phyloP scores from a whole-genome alignment of 2,797 vertebrate genomes.

The Phataginus tricuspis region DNA sequence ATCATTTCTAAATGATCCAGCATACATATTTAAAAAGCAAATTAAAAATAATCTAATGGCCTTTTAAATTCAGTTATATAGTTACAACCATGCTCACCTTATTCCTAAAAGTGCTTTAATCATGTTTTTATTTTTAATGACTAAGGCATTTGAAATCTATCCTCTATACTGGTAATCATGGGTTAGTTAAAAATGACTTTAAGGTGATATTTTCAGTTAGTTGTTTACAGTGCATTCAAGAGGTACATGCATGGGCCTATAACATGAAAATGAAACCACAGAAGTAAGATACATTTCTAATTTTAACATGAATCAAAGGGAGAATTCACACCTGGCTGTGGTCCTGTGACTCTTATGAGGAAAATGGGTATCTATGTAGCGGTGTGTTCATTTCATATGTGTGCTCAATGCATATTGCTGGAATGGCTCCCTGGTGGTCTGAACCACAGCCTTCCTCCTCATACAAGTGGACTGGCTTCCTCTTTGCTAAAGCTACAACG shows the following conservation, averaged over 20 bases:
- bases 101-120: slow-evolving; percentile 49
- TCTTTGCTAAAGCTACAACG: not conserved
- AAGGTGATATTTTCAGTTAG: not conserved
- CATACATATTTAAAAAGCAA: slow-evolving; percentile 66
- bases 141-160: slow-evolving; percentile 7
- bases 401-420: not conserved
- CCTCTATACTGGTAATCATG: slow-evolving; percentile 39
- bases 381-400: not conserved
- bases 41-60: slow-evolving; percentile 65
- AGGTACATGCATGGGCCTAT: not conserved
- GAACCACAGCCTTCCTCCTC: not conserved
- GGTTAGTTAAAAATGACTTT: not conserved
- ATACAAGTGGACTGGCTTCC: not conserved
- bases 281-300: slow-evolving; percentile 7
- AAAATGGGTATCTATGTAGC: not conserved
- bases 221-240: not conserved
- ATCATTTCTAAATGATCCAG: slow-evolving; percentile 74
- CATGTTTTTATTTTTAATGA: slow-evolving; percentile 62
- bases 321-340: slow-evolving; percentile 25
- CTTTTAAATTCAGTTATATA: slow-evolving; percentile 60
- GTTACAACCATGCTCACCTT: slow-evolving; percentile 31
- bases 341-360: not conserved
- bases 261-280: slow-evolving; percentile 1
- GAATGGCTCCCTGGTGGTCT: not conserved
- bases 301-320: slow-evolving; percentile 6